Percentiles rank a stretch among this genome's conserved stretches.
These are phyloP conservation scores for Malurus elegans DNA, from an alignment of 2,113 vertebrate species.

Conservation along the genomic window DNA sequence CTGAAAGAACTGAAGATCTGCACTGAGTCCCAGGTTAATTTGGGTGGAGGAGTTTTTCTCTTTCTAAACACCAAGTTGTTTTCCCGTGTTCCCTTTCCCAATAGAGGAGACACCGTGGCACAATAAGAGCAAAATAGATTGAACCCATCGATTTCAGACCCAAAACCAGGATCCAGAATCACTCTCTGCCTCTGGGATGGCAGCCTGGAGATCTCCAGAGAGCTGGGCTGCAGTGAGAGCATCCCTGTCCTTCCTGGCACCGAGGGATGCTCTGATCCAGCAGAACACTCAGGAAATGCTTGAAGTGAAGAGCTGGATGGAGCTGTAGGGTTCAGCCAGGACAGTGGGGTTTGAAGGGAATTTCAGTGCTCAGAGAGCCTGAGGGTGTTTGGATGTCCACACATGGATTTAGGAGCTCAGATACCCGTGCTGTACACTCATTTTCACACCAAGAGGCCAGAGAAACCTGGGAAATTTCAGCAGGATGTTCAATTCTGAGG, in stretches of 20 bases:
- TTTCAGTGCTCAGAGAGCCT: neutral
- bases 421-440: neutral
- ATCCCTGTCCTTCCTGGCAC: neutral
- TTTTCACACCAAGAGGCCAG: neutral
- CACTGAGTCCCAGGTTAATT: neutral
- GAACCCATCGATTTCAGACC: neutral
- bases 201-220: neutral
- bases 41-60: neutral
- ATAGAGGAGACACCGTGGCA: neutral
- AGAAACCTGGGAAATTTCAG: neutral
- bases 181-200: neutral
- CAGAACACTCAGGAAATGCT: neutral
- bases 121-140: neutral
- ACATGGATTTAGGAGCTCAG: fast-evolving
- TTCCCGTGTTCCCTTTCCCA: neutral
- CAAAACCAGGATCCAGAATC: neutral
- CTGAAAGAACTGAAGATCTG: neutral
- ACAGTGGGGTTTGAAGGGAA: neutral
- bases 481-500: neutral
- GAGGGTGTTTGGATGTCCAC: neutral
- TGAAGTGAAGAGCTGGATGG: neutral
- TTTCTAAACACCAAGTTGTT: neutral
- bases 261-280: neutral
- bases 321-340: neutral
- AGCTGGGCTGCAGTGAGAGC: neutral